Base-by-base conservation (phyloP, 1,140 invertebrate genomes). In the Ceratosolen fusciceps region DNA sequence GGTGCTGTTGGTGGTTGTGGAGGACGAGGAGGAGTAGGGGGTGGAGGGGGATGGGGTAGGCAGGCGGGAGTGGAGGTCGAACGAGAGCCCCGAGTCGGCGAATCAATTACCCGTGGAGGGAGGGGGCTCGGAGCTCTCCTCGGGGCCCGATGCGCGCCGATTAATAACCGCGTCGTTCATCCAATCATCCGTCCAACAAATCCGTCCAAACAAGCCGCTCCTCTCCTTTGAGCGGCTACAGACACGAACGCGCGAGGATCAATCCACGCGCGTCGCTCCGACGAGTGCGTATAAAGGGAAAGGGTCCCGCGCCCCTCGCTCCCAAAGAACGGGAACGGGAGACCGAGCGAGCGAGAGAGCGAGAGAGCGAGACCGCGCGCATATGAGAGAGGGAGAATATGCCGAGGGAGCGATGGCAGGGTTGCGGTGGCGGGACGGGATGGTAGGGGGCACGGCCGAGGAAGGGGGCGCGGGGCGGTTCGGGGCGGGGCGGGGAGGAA, bases 161-260 rank as follows among this genome's bases (percentile, higher is more conserved):
- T 80, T 80, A 80, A 80, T 80, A 80, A 80, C 72, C 47, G 49
- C 71, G 52, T 80, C 78, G 62, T 70, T 74, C 78, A 37, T 74
- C 78, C 72, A 70, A 80, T 80, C 78, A 74, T 80, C 78, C 73
- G 67, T 76, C 79, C 62, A 75, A 75, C 72, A 75, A 80, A 80
- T 80, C 78, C 78, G 72, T 80, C 78, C 78, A 75, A 80, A 75
- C 72, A 71, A 75, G 62, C 49, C 67, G 58, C 76, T 58, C 62
- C 31, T 54, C 31, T 68, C 43, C 67, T 49, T 29, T 12, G 21
- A 31, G 21, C 37, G 2, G 0, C 54, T 26, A 3, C 24, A 16
- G 34, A 19, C 54, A 58, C n/a, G 0, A 7, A 24, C 39, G 37
- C 24, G 58, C 3, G 24, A 0, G 68, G 43, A n/a, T n/a, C 49